Conservation (phyloP, 2,113 vertebrate species). For the Emydocephalus ijimae region DNA sequence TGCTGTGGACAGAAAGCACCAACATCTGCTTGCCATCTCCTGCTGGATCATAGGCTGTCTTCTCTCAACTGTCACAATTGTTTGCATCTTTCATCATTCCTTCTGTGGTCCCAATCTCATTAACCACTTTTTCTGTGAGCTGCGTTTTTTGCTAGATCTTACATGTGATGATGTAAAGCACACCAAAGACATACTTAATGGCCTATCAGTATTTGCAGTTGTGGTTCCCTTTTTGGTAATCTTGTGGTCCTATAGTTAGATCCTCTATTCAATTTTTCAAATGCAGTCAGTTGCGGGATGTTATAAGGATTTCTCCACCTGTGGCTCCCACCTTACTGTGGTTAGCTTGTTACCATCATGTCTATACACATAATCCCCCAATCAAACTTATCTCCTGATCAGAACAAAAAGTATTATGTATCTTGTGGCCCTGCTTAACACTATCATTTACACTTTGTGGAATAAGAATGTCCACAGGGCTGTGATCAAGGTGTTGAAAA, state of each 20-base stretch:
- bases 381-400: neutral
- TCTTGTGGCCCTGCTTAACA: neutral
- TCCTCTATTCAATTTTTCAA: neutral
- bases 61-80: neutral
- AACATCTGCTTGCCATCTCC: neutral
- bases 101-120: too few species aligned
- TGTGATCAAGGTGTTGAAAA: neutral
- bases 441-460: neutral
- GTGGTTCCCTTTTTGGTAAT: neutral
- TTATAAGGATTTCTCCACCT: neutral
- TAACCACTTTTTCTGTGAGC: too few species aligned
- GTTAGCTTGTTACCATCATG: neutral
- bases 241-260: neutral
- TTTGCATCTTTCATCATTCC: too few species aligned
- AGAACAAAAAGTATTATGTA: neutral
- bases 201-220: neutral
- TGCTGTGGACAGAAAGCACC: neutral
- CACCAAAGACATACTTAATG: neutral
- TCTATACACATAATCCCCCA: neutral
- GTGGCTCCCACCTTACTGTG: too few species aligned
- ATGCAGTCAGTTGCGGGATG: neutral
- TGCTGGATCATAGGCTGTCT: neutral
- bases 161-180: neutral
- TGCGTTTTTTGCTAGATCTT: neutral
- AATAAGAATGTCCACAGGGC: neutral